Evolutionary conservation across 2,888 invertebrate species (phyloP), one percentile per base, ranked within the genome.

Genomic region (Acronicta aceris): DNA sequence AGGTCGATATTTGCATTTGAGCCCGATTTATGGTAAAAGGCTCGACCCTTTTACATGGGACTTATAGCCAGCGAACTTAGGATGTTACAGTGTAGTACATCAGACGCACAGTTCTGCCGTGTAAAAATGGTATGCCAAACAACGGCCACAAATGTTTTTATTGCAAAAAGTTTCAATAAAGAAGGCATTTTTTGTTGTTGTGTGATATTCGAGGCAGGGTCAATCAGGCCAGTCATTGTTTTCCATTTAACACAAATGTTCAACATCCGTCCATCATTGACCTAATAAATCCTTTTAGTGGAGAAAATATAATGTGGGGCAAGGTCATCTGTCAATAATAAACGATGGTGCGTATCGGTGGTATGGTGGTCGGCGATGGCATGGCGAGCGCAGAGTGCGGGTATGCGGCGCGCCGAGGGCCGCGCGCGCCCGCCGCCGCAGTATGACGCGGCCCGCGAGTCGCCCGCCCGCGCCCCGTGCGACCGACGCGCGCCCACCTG

Each of bases 301-400:
- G 78, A 81, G 86, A 83, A 83, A 87, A 86, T 83, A 83, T 87
- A 87, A 90, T 90, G 85, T 92, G 87, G 93, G 74, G 86, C 93
- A 92, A 93, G 93, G 93, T 87, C 87, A 71, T 80, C 78, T 82
- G 89, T 91, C 87, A 87, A 89, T 92, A 91, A 85, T 89, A 89
- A 89, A 89, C 89, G 88, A 92, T 90, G 91, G 91, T 89, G 88
- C 85, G 87, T 88, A 76, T 71, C 67, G 73, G 66, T 59, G 78
- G 74, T 62, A 75, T 79, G 78, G 81, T 79, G 81, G 81, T 77
- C 75, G 71, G 65, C 65, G 75, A 76, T 73, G 78, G 76, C 66
- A 76, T 73, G 78, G 76, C 66, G 80, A 77, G 78, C 69, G 81
- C 76, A 75, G 76, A 80, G 84, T 81, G 81, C 82, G 83, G 82